phyloP scores from a whole-genome alignment of 2,888 invertebrate genomes.

The Sphaerophoria rueppellii region DNA sequence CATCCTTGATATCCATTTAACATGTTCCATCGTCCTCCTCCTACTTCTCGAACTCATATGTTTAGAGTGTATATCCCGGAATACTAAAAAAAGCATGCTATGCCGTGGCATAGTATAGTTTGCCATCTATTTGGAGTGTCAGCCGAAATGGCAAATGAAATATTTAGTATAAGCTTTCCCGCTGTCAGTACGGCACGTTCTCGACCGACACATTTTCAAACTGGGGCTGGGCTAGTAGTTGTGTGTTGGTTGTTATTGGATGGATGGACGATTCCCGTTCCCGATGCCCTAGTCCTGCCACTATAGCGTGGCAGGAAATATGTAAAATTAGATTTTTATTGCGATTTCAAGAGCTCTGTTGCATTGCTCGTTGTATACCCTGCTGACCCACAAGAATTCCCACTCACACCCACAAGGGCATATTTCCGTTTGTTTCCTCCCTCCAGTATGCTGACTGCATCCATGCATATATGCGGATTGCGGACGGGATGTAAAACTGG shows the following conservation, averaged over 20 bases:
- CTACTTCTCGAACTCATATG: constrained; percentile 40
- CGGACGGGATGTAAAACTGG: constrained; percentile 65
- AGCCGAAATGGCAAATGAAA: constrained; percentile 64
- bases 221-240: not conserved
- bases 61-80: constrained; percentile 22
- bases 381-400: constrained; percentile 42
- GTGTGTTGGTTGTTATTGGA: not conserved
- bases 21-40: constrained; percentile 51
- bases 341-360: constrained; percentile 54
- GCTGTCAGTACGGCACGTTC: constrained; percentile 51
- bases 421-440: constrained; percentile 59
- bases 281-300: constrained; percentile 3
- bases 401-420: constrained; percentile 43
- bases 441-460: constrained; percentile 27
- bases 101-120: constrained; percentile 31
- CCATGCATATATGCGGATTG: constrained; percentile 46
- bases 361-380: constrained; percentile 1
- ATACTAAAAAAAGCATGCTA: constrained; percentile 48
- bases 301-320: constrained; percentile 54
- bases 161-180: constrained; percentile 57
- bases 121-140: constrained; percentile 50
- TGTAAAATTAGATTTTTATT: constrained; percentile 72
- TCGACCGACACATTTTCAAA: constrained; percentile 57
- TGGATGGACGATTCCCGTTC: constrained; percentile 1
- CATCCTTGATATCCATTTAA: constrained; percentile 56